phyloP scores from a whole-genome alignment of 2,888 invertebrate genomes.

The Neoaliturus tenellus region DNA sequence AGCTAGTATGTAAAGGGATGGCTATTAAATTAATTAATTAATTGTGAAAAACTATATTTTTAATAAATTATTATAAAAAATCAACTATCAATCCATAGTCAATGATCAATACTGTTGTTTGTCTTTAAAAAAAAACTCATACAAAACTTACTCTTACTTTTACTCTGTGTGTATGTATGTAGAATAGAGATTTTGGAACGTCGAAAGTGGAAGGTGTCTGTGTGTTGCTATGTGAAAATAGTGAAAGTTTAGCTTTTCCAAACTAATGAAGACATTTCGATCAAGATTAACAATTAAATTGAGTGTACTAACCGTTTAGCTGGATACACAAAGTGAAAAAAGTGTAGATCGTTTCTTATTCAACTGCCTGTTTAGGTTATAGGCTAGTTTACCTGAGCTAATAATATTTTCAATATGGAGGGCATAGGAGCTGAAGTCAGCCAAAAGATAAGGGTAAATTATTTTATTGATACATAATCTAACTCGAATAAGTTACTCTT shows the following conservation, averaged over 20 bases:
- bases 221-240: background rate
- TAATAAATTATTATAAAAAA: no score
- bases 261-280: background rate
- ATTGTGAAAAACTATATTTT: no score
- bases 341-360: background rate
- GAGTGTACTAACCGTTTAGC: background rate
- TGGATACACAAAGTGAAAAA: background rate
- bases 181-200: no score
- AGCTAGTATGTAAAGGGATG: no score
- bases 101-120: no score
- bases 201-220: background rate
- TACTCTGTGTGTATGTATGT: no score
- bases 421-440: slow-evolving; percentile 90
- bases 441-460: slow-evolving; percentile 89
- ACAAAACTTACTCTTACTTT: no score
- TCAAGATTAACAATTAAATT: background rate
- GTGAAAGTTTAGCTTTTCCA: background rate
- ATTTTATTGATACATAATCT: slow-evolving; percentile 75
- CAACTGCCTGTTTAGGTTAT: background rate
- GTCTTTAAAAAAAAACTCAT: no score
- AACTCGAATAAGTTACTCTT: no score
- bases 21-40: no score
- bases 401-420: slow-evolving; percentile 77
- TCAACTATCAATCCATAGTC: no score
- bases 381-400: background rate